Evolutionary conservation across 2,888 invertebrate genomes (phyloP).

Genomic region (Leucophenga maculata): DNA sequence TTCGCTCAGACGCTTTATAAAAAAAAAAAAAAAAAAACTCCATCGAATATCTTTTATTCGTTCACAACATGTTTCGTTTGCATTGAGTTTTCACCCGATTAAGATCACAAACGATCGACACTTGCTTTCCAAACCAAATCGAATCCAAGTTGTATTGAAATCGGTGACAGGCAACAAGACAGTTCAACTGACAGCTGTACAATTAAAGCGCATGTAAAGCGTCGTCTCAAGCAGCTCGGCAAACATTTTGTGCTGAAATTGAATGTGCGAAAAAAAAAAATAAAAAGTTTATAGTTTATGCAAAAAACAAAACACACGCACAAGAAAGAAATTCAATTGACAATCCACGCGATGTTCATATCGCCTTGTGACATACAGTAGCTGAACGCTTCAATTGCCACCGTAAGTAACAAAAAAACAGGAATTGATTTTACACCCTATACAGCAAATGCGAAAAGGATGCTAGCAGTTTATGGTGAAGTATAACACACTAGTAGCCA

Average conservation of each 20-base stretch:
- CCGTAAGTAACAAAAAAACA: slow-evolving; percentile 16
- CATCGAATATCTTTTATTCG: neutral
- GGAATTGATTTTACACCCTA: slow-evolving; percentile 12
- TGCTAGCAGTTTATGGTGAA: no score
- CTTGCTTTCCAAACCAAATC: slow-evolving; percentile 27
- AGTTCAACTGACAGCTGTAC: slow-evolving; percentile 47
- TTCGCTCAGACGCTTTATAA: neutral
- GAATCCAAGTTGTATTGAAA: slow-evolving; percentile 33
- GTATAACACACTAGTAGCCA: no score
- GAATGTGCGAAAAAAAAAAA: slow-evolving; percentile 9
- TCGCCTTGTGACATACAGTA: slow-evolving; percentile 44
- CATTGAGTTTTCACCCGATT: slow-evolving; percentile 37
- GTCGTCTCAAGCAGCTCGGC: neutral
- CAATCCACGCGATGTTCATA: slow-evolving; percentile 38
- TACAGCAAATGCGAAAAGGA: no score
- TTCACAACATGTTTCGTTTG: slow-evolving; percentile 13
- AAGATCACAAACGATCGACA: slow-evolving; percentile 50
- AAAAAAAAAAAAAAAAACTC: neutral
- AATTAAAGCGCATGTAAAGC: slow-evolving; percentile 41
- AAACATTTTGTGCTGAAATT: neutral
- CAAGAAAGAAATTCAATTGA: slow-evolving; percentile 25
- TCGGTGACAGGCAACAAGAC: slow-evolving; percentile 36
- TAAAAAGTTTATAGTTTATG: slow-evolving; percentile 10
- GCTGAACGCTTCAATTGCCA: slow-evolving; percentile 45
- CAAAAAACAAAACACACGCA: slow-evolving; percentile 10